A percentile compares a stretch with the other conserved stretches of the same genome.
Evolutionary conservation across 2,113 vertebrate species (phyloP).

Genomic region (Crotalus viridis): DNA sequence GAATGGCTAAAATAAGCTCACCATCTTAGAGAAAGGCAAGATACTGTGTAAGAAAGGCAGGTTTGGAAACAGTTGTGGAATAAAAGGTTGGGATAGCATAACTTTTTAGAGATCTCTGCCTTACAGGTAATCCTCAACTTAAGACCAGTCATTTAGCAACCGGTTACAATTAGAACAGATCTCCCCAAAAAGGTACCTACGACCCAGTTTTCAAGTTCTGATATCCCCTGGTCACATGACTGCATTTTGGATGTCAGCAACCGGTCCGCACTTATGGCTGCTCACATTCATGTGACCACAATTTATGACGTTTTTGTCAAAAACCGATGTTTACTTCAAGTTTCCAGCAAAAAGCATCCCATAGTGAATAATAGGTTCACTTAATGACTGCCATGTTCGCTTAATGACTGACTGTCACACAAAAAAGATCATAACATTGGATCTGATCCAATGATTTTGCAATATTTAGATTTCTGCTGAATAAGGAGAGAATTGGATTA

Average conservation of each 20-base stretch:
- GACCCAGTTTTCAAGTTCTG: background rate
- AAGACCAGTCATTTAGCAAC: background rate
- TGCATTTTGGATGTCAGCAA: background rate
- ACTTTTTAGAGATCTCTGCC: background rate
- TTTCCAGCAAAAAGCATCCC: background rate
- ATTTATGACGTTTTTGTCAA: background rate
- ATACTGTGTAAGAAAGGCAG: background rate
- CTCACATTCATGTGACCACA: background rate
- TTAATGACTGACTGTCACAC: background rate
- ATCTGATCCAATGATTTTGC: background rate
- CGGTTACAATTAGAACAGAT: background rate
- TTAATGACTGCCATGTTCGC: background rate
- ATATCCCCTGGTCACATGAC: background rate
- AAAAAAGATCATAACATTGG: background rate
- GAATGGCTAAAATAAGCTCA: background rate
- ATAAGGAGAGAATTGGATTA: background rate
- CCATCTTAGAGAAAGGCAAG: background rate
- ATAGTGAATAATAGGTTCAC: background rate
- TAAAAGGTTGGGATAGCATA: background rate
- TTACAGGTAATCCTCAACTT: background rate
- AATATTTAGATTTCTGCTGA: background rate
- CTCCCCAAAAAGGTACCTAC: background rate
- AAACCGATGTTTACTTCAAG: background rate
- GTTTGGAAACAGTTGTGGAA: background rate
- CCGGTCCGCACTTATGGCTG: background rate